These are phyloP conservation scores for Rissa tridactyla DNA, from an alignment of 2,113 vertebrate species.

Conservation along the genomic window DNA sequence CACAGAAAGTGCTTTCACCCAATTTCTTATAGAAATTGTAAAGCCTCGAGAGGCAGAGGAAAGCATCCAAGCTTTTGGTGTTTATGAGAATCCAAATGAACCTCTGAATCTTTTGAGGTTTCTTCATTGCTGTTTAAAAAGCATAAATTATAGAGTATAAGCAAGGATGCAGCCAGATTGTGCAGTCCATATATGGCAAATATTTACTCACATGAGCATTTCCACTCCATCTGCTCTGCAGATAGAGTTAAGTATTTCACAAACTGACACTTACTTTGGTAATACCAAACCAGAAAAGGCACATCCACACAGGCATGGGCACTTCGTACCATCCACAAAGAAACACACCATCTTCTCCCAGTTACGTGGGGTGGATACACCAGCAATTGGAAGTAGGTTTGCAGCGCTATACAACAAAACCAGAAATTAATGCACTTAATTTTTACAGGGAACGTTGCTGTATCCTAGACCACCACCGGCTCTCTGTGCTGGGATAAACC, in stretches of 20 bases:
- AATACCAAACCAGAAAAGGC: conserved; percentile 28
- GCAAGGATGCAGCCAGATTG: conserved; percentile 57
- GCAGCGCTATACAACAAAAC: accelerated
- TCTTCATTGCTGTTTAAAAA: conserved; percentile 31
- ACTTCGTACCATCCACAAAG: neutral
- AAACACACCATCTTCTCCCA: neutral
- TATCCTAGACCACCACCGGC: neutral
- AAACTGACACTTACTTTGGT: conserved; percentile 39
- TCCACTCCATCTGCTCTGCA: conserved; percentile 64
- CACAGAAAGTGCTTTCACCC: neutral
- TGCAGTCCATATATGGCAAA: conserved; percentile 57
- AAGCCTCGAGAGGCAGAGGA: neutral
- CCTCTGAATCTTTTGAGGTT: conserved; percentile 31
- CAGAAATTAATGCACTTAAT: neutral
- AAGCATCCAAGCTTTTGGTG: conserved; percentile 29
- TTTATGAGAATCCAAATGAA: conserved; percentile 42
- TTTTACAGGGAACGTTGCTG: neutral
- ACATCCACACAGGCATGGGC: neutral
- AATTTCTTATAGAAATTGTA: neutral
- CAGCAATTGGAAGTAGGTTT: neutral
- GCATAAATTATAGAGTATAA: conserved; percentile 48
- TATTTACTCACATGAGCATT: conserved; percentile 64
- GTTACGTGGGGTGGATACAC: neutral
- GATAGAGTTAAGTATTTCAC: conserved; percentile 57
- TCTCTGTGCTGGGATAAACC: neutral